A percentile compares a stretch with the other conserved stretches of the same genome.
phyloP scores from a whole-genome alignment of 2,113 vertebrate genomes.

The Corydoras maculifer region DNA sequence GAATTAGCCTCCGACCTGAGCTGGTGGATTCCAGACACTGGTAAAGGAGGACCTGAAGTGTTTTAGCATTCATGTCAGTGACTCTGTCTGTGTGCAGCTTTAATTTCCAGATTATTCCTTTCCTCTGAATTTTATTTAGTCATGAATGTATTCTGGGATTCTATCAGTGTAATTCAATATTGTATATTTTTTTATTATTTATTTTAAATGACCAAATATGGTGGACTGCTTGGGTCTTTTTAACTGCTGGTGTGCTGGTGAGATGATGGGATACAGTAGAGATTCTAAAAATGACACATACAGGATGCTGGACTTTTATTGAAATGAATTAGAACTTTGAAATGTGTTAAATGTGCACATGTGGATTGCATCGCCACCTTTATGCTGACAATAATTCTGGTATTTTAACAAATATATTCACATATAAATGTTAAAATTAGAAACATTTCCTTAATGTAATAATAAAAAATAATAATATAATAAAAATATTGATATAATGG shows the following conservation, averaged over 20 bases:
- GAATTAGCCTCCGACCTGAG: slow-evolving; percentile 85
- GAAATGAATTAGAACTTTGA: too few relatives aligned
- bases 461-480: too few relatives aligned
- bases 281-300: too few relatives aligned
- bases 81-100: not conserved
- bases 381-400: too few relatives aligned
- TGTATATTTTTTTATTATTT: slow-evolving; percentile 1
- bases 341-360: too few relatives aligned
- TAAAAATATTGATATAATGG: too few relatives aligned
- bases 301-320: too few relatives aligned
- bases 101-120: not conserved
- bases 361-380: too few relatives aligned
- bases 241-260: not conserved
- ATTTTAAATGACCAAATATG: not conserved
- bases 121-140: not conserved
- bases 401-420: too few relatives aligned
- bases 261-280: not conserved
- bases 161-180: not conserved
- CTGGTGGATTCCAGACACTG: slow-evolving; percentile 86
- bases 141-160: not conserved
- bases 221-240: not conserved
- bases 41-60: slow-evolving; percentile 50
- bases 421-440: too few relatives aligned
- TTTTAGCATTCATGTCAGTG: not conserved
- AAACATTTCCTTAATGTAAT: too few relatives aligned